Evolutionary conservation across 2,888 invertebrate genomes (phyloP), one percentile per base, ranked within the genome.

Genomic region (Eupithecia insigniata): DNA sequence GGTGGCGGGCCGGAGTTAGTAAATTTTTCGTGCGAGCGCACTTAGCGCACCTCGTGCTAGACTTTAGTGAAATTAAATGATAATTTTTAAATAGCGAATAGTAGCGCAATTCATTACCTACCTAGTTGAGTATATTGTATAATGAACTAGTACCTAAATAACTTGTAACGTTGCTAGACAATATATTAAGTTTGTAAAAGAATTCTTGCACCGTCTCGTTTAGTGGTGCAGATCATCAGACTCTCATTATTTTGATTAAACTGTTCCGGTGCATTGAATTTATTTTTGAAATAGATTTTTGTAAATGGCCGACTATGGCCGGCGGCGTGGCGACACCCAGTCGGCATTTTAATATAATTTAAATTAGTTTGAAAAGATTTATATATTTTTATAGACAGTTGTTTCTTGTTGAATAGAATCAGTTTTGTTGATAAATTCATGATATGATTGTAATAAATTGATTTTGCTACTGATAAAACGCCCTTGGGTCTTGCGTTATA

Each of bases 381-480:
- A 92, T 92, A 93, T 93, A 93, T 93, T 92, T 93, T 93, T 92
- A 92, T 93, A 93, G 89, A 86, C 86, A 86, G 90, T 93, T 92
- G 86, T 92, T 93, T 91, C 76, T 89, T 92, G 93, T 93, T 93
- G 86, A 86, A 87, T 88, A 89, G 87, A 89, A 91, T 90, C 89
- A 87, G 89, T 92, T 93, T 92, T 90, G 92, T 92, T 92, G 86
- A 86, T 80, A 82, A 81, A 79, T 77, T 79, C 74, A 75, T 79
- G 74, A 76, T 73, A 85, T 85, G 78, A 83, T 71, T 81, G 73
- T 81, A 81, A 81, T 81, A 79, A 78, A 74, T 84, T 64, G 64
- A 81, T 84, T 84, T 83, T 79, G 80, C 81, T 80, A 80, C 76
- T 71, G 67, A 72, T 80, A 79, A 77, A 76, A 77, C 80, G 81